Evolutionary conservation across 2,797 vertebrate species (phyloP).

Genomic region (Aldrovandia affinis): DNA sequence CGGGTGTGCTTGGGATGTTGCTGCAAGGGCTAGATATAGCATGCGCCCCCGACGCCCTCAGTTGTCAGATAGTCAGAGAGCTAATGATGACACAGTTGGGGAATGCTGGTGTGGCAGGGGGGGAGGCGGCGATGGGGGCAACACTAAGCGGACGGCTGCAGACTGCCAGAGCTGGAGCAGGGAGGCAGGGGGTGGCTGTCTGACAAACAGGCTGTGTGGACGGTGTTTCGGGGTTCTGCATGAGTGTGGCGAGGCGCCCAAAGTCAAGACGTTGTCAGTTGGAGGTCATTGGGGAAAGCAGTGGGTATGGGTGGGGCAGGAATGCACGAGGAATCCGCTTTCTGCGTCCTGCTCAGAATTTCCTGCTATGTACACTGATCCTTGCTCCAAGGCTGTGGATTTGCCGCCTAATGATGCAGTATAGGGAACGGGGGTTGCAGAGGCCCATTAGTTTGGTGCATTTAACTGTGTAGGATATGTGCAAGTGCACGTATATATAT

Average conservation of each 20-base stretch:
- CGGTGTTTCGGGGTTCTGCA: not conserved
- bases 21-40: not conserved
- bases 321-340: not conserved
- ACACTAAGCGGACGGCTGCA: conserved; percentile 38
- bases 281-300: conserved; percentile 17
- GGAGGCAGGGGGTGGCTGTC: not conserved
- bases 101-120: conserved; percentile 51
- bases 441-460: conserved; percentile 11
- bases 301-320: not conserved
- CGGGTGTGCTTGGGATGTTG: conserved; percentile 4
- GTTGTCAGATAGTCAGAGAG: conserved; percentile 55
- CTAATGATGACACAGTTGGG: conserved; percentile 55
- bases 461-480: conserved; percentile 16
- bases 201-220: not conserved
- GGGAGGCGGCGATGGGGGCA: conserved; percentile 44
- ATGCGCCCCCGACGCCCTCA: conserved; percentile 56
- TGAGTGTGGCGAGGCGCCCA: not conserved
- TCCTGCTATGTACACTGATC: not conserved
- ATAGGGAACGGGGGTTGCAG: not conserved
- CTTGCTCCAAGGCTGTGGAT: conserved; percentile 16
- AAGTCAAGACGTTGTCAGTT: conserved; percentile 4
- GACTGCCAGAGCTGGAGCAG: conserved; percentile 34
- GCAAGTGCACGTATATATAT: not conserved
- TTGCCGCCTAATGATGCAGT: conserved; percentile 7
- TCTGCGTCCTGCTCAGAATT: conserved; percentile 3